Base-by-base conservation (phyloP, 2,113 vertebrate genomes). In the Gavialis gangeticus region DNA sequence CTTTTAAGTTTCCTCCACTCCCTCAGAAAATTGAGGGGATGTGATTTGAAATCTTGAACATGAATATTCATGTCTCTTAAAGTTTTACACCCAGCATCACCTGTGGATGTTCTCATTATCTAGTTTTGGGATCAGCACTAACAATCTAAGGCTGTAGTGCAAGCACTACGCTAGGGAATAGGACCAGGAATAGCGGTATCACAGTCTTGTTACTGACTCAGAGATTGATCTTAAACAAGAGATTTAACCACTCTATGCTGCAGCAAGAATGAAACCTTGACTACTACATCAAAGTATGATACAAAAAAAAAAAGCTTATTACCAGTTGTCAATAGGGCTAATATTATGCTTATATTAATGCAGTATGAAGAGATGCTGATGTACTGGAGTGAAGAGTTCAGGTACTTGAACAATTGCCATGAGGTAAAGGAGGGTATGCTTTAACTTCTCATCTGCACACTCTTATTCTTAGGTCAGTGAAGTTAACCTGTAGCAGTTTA, bases 111-210 rank as follows among this genome's bases (percentile, higher is more conserved):
- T 69, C n/a, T 28, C 15, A 30, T 67, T 46, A 71, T 12, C 21
- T 46, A 46, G 7, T 46, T 7, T 46, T 46, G 46, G 3, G 18
- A 77, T 87, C 66, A 87, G 87, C 2, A 1, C 15, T 83, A 83
- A 27, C 62, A 88, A 10, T n/a, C 46, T 89, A 57, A 71, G 91
- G 82, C 79, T 93, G 88, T 55, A 10, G 55, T 81, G 79, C 63
- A 84, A 78, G 25, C 76, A 0, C 1, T 27, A 25, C 76, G 0
- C 1, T 27, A 25, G 93, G 19, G 15, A 22, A 25, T 0, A 0
- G 7, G 22, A 6, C 37, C 84, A 75, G 19, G 27, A 73, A 73
- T 4, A n/a, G 25, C 0, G 2, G 2, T 78, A 4, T 87, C 10
- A 24, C 1, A 0, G 55, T 27, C 82, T 34, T 57, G 57, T 58